Conservation (phyloP, 2,797 vertebrate species). For the Pempheris klunzingeri region DNA sequence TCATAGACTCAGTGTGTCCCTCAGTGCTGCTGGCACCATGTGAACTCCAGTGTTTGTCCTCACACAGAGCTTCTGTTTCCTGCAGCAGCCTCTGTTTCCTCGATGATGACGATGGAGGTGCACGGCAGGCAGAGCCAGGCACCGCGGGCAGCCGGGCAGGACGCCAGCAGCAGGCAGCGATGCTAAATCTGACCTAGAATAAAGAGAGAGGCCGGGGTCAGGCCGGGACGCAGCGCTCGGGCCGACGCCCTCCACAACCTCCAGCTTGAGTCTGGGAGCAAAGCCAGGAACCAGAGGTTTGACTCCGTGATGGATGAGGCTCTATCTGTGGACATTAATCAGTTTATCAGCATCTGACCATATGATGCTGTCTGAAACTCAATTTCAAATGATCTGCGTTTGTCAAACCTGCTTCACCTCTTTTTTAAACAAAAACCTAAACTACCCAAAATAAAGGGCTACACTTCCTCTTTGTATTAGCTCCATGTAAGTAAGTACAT, state of each 20-base stretch:
- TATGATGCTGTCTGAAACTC: not conserved
- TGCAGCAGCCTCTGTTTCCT: conserved; percentile 61
- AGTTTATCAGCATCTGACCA: conserved; percentile 28
- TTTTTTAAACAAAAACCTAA: not conserved
- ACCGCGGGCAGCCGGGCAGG: conserved; percentile 37
- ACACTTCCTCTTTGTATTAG: not conserved
- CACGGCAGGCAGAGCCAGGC: conserved; percentile 60
- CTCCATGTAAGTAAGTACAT: not conserved
- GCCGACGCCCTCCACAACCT: conserved; percentile 25
- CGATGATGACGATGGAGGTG: conserved; percentile 32
- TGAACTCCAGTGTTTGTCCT: conserved; percentile 40
- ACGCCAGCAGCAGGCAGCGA: conserved; percentile 42
- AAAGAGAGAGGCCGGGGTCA: conserved; percentile 44
- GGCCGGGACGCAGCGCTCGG: conserved; percentile 29
- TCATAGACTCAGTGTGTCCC: not conserved
- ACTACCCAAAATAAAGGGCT: not conserved
- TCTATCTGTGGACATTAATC: conserved; percentile 36
- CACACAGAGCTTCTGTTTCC: conserved; percentile 65
- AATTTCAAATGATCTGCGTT: not conserved
- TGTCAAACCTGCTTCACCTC: not conserved
- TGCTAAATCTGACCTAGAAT: conserved; percentile 55
- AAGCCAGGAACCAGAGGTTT: conserved; percentile 30
- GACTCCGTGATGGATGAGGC: conserved; percentile 33
- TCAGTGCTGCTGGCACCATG: conserved; percentile 18
- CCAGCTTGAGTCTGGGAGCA: conserved; percentile 17